Percentiles rank a stretch among this genome's conserved stretches.
phyloP scores from a whole-genome alignment of 92 coral and sea anemone genomes.

The Montipora capitata region DNA sequence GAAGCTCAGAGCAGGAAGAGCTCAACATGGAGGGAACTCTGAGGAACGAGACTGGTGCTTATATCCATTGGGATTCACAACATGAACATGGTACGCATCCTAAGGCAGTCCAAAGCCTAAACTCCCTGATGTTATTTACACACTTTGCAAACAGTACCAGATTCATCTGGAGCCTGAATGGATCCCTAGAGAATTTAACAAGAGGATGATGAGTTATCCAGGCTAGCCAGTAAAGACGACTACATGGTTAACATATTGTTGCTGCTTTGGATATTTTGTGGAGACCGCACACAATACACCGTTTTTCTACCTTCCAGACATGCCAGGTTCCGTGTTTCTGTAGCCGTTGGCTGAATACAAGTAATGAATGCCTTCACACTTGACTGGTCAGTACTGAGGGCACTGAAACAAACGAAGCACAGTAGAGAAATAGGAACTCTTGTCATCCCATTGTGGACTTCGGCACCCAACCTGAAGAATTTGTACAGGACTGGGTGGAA shows the following conservation, averaged over 20 bases:
- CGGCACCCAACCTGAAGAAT: slow-evolving; percentile 23
- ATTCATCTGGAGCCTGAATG: slow-evolving; percentile 42
- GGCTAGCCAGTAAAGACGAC: slow-evolving; percentile 26
- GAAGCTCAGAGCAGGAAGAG: slow-evolving; percentile 12
- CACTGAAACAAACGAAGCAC: slow-evolving; percentile 17
- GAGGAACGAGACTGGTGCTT: slow-evolving; percentile 40
- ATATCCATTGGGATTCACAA: slow-evolving; percentile 54
- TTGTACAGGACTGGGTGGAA: slow-evolving; percentile 24
- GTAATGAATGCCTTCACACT: slow-evolving; percentile 39
- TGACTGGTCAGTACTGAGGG: slow-evolving; percentile 26
- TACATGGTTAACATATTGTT: slow-evolving; percentile 27
- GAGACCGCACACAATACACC: slow-evolving; percentile 43
- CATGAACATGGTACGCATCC: slow-evolving; percentile 33
- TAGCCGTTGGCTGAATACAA: slow-evolving; percentile 14
- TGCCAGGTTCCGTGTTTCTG: slow-evolving; percentile 29
- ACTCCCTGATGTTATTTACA: slow-evolving; percentile 22
- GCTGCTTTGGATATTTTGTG: slow-evolving; percentile 39
- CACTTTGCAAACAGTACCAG: slow-evolving; percentile 19
- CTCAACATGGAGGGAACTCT: slow-evolving; percentile 66
- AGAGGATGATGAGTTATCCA: slow-evolving; percentile 29
- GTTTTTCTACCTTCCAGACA: slow-evolving; percentile 21
- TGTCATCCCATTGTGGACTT: slow-evolving; percentile 35
- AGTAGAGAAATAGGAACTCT: slow-evolving; percentile 30
- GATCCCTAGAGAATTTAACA: slow-evolving; percentile 38
- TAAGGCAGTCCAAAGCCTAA: slow-evolving; percentile 45